Base-by-base conservation (phyloP, 2,888 invertebrate genomes). In the Pammene fasciana region DNA sequence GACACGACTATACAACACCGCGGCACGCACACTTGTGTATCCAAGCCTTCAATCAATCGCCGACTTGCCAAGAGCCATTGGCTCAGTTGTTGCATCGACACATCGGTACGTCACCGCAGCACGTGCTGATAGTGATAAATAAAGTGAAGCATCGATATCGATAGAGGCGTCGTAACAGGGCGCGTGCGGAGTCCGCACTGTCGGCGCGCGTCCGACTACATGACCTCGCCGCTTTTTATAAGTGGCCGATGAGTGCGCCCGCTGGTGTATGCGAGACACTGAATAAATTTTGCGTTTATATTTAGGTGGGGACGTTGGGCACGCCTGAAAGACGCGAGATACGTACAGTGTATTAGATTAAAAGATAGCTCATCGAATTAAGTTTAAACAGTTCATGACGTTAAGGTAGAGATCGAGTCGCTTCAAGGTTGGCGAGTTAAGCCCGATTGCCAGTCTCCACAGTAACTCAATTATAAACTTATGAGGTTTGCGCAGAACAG, bases 171-270 rank as follows among this genome's bases (percentile, higher is more conserved):
- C 85, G 87, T 86, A 82, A 82, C 90, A 78, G 82, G 82, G 81
- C 89, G 92, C 90, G 86, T 86, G 88, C 88, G 89, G 86, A 82
- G 82, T 81, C 85, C 80, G 85, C 88, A 91, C 92, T 92, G 92
- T 84, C 80, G 81, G 85, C 76, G 78, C 76, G 79, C 84, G 82
- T 78, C 76, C 80, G 82, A 79, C 82, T 86, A 80, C 82, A 81
- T 88, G 91, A 90, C 91, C 92, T 92, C 91, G 86, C 80, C 83
- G 86, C 91, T 91, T 91, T 92, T 92, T 91, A 91, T 92, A 92
- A 89, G 89, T 87, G 86, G 78, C 87, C 87, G 87, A 87, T 86
- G 90, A 88, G 88, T 82, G 86, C 85, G 88, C 86, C 87, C 90
- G 86, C 86, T 87, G 84, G 81, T 76, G 74, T 88, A 82, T 84